Percentiles rank a stretch among this genome's conserved stretches.
Evolutionary conservation across 64 coral and sea anemone species (phyloP).

Genomic region (Stichodactyla helianthus): DNA sequence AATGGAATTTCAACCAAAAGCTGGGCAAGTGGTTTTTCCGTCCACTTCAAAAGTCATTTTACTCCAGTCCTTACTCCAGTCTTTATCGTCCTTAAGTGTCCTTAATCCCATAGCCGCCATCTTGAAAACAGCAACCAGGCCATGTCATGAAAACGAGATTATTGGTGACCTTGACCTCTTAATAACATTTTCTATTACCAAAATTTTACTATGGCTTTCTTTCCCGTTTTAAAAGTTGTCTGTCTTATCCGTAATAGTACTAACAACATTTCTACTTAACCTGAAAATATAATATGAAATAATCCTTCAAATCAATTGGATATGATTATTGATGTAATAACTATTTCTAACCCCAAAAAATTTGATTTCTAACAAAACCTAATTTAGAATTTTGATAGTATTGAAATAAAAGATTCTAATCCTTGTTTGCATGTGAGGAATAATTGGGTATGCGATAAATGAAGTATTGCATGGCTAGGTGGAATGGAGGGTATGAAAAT

Average conservation of each 20-base stretch:
- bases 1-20: not conserved
- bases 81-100: not conserved
- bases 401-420: not conserved
- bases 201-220: no score
- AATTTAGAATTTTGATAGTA: not conserved
- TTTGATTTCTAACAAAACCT: not conserved
- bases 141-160: not conserved
- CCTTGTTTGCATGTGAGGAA: conserved; percentile 1
- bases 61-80: not conserved
- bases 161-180: not conserved
- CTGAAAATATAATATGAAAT: no score
- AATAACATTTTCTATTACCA: not conserved
- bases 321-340: not conserved
- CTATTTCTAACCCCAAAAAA: not conserved
- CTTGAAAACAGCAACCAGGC: not conserved
- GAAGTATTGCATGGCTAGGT: no score
- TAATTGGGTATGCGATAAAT: not conserved
- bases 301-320: no score
- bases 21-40: not conserved
- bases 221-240: no score
- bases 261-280: no score
- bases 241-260: no score
- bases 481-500: no score
- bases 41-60: not conserved
- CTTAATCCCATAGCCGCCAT: not conserved